Percentiles rank a stretch among this genome's conserved stretches.
phyloP scores from a whole-genome alignment of 2,113 vertebrate genomes.

The Vimba vimba region DNA sequence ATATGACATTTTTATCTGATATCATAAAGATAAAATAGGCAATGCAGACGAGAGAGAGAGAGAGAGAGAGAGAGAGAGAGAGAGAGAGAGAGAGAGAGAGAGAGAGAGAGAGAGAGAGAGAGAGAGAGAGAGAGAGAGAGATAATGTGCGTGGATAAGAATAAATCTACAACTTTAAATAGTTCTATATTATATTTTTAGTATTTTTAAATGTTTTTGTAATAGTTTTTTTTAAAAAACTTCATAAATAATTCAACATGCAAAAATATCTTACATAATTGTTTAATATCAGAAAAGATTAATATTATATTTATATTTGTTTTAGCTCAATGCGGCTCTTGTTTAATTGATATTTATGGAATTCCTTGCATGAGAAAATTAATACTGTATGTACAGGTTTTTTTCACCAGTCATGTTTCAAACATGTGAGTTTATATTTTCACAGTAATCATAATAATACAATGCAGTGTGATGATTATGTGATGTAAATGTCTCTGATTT shows the following conservation, averaged over 20 bases:
- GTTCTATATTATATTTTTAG: neutral
- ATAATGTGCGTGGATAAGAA: neutral
- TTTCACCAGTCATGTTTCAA: neutral
- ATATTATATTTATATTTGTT: no score
- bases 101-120: no score
- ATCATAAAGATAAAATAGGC: constrained; percentile 23
- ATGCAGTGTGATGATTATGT: neutral
- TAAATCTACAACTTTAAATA: neutral
- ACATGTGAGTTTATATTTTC: neutral
- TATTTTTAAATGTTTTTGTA: neutral
- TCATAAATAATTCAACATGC: neutral
- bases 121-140: no score
- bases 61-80: no score
- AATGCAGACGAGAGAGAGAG: neutral
- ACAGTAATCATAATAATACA: neutral
- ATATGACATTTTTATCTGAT: constrained; percentile 8
- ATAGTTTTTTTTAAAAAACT: neutral
- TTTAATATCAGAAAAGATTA: no score
- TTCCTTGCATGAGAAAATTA: no score
- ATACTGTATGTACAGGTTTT: no score
- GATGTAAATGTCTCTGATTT: neutral
- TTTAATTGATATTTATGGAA: no score
- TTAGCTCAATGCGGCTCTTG: no score
- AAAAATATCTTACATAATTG: neutral
- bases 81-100: no score